Conservation (phyloP, 2,113 vertebrate genomes). For the Todiramphus chloris region DNA sequence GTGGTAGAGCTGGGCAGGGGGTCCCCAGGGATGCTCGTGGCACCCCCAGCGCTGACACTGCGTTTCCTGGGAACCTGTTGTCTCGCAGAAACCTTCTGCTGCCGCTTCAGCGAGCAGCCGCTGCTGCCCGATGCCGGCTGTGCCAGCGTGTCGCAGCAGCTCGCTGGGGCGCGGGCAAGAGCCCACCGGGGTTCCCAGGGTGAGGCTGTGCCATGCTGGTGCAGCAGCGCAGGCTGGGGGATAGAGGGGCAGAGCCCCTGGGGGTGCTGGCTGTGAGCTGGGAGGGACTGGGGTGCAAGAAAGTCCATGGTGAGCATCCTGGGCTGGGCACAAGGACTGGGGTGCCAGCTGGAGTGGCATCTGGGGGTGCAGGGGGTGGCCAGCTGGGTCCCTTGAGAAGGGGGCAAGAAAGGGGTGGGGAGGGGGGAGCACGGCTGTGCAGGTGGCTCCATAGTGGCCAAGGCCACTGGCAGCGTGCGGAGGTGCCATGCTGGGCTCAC, state of each 20-base stretch:
- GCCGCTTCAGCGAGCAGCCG: not conserved
- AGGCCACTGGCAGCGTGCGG: rapidly evolving
- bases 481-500: not conserved
- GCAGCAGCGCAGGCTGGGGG: too few relatives aligned
- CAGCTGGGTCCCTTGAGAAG: rapidly evolving
- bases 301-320: not conserved
- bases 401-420: too few relatives aligned
- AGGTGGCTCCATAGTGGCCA: not conserved
- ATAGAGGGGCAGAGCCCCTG: not conserved
- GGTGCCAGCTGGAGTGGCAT: too few relatives aligned
- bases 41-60: not conserved
- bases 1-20: not conserved
- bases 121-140: not conserved
- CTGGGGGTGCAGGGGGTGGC: too few relatives aligned
- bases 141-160: not conserved
- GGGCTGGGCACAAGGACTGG: not conserved
- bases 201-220: not conserved
- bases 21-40: not conserved
- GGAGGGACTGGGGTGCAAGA: not conserved
- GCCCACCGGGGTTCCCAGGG: not conserved
- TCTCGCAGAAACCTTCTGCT: not conserved
- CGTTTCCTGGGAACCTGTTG: not conserved
- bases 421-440: not conserved
- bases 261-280: not conserved
- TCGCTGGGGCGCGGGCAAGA: rapidly evolving